Conservation (phyloP, 2,113 vertebrate species). For the Ailurus styani region DNA sequence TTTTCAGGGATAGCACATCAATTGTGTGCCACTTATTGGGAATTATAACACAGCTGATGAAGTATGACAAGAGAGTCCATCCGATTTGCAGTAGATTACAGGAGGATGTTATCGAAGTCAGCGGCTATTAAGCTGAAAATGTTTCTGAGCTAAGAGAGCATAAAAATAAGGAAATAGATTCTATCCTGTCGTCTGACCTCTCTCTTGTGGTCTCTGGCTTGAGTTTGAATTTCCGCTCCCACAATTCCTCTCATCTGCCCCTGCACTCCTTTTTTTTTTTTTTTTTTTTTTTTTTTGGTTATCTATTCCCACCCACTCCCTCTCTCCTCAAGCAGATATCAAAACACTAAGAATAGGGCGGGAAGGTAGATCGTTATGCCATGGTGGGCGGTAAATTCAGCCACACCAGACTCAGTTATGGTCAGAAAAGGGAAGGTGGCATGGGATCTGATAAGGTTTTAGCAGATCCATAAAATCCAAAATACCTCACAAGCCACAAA, state of each 20-base stretch:
- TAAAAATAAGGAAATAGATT: background rate
- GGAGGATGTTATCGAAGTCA: background rate
- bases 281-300: background rate
- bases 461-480: background rate
- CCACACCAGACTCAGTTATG: background rate
- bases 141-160: background rate
- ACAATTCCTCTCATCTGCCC: background rate
- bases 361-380: background rate
- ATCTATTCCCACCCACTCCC: too few relatives aligned
- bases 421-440: background rate
- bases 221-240: background rate
- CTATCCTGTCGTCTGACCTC: background rate
- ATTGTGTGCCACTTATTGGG: slow-evolving; percentile 28
- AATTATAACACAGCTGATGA: slow-evolving; percentile 57
- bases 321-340: background rate
- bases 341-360: background rate
- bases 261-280: background rate
- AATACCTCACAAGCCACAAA: background rate
- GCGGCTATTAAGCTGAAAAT: background rate
- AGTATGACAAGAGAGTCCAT: background rate
- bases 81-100: slow-evolving; percentile 30
- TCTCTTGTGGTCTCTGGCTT: background rate
- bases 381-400: background rate
- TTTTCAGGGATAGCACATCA: slow-evolving; percentile 48
- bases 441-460: background rate